phyloP scores from a whole-genome alignment of 2,113 vertebrate genomes.

The Mustelus asterias region DNA sequence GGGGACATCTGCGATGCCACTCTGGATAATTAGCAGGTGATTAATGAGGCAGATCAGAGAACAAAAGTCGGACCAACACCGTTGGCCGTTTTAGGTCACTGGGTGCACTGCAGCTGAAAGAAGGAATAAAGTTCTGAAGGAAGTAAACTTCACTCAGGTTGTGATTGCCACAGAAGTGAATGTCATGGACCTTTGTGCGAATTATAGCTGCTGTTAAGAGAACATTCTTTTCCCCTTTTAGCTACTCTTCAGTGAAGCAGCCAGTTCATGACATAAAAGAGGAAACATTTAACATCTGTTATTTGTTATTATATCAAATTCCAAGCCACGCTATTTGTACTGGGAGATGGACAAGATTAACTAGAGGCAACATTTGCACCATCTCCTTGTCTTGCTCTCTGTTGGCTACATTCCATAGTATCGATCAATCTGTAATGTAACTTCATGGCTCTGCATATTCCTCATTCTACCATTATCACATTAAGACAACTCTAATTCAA shows the following conservation, averaged over 20 bases:
- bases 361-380: neutral
- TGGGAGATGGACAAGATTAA: neutral
- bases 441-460: neutral
- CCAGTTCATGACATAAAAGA: neutral
- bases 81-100: constrained; percentile 11
- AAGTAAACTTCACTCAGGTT: neutral
- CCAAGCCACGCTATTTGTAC: neutral
- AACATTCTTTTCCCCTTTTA: neutral
- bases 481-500: neutral
- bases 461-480: neutral
- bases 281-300: neutral
- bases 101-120: neutral
- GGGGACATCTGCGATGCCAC: constrained; percentile 32
- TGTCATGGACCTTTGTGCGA: neutral
- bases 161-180: neutral
- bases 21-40: constrained; percentile 17
- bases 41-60: constrained; percentile 31
- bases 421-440: neutral
- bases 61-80: neutral
- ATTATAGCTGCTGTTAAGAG: neutral
- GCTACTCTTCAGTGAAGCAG: neutral
- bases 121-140: neutral
- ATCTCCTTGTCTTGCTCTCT: neutral
- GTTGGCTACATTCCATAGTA: neutral
- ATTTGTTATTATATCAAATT: neutral